Base-by-base conservation (phyloP, 2,113 vertebrate species). In the Neogobius melanostomus region DNA sequence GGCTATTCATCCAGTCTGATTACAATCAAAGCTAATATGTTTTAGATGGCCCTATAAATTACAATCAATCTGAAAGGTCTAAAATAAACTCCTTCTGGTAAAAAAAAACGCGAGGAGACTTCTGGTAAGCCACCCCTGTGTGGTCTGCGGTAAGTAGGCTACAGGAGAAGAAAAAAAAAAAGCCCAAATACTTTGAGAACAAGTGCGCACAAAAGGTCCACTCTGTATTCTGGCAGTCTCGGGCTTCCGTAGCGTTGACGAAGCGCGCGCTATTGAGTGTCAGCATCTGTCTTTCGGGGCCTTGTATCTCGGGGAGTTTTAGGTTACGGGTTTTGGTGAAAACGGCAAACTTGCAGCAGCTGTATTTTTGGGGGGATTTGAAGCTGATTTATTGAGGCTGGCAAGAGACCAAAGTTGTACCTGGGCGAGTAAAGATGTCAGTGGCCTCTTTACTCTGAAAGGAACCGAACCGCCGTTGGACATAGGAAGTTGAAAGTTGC, bases 1-100 rank as follows among this genome's bases (percentile, higher is more conserved):
- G 7, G 8, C 14, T 44, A 42, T 61, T 61, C 12, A 61, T 61
- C 44, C 42, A n/a, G 42, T 8, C 42, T 61, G 59, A 61, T 61
- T 61, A 61, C 59, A 61, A 61, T 61, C 59, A 45, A 44, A 61
- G 59, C 59, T 61, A 61, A 61, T 61, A 61, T 61, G 59, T 61
- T 61, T 61, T 61, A 61, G 59, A 61, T 44, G 59, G 42, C 42
- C 59, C 59, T 61, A 61, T 61, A 61, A 61, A 61, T 61, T 61
- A 61, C 59, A 61, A 61, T 61, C 59, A 61, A 61, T 61, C 59
- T 16, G 59, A 61, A 61, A 61, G 59, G 12, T 61, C 59, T 42
- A 61, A 61, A 61, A 61, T 61, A 61, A 61, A 61, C 59, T n/a
- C 6, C 59, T 61, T 15, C 59, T 61, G 59, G 59, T 61, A 61